These are phyloP conservation scores for Rhinogobius similis DNA, from an alignment of 2,113 vertebrate genomes.

Conservation along the genomic window DNA sequence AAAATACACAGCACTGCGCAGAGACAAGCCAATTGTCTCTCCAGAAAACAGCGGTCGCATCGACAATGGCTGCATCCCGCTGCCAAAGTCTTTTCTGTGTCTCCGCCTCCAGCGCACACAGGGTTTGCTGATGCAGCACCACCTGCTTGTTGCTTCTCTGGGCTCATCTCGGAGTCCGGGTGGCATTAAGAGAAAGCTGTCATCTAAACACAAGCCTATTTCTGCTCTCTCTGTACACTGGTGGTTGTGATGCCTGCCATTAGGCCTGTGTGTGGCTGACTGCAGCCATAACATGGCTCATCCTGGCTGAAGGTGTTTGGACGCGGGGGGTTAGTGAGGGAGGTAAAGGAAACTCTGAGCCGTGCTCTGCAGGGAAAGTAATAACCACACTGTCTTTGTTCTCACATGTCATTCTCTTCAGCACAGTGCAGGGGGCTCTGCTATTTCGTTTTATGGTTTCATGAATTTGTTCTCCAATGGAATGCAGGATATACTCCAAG, in stretches of 20 bases:
- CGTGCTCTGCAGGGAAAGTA: conserved; percentile 30
- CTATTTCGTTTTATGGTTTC: conserved; percentile 19
- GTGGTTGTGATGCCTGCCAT: conserved; percentile 40
- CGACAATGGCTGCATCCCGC: conserved; percentile 26
- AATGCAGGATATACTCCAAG: not conserved
- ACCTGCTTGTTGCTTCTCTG: conserved; percentile 2
- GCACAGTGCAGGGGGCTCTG: not conserved
- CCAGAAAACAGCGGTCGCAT: conserved; percentile 31
- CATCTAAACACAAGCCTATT: conserved; percentile 55
- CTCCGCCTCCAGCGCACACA: conserved; percentile 11
- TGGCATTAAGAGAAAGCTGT: conserved; percentile 35
- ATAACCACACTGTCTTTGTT: conserved; percentile 11
- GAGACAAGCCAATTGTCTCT: conserved; percentile 18
- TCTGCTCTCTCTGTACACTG: conserved; percentile 26
- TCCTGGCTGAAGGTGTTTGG: conserved; percentile 25
- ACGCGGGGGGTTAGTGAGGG: conserved; percentile 29
- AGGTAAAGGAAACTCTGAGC: conserved; percentile 49
- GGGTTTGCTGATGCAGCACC: conserved; percentile 18
- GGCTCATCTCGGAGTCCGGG: conserved; percentile 11
- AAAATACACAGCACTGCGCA: conserved; percentile 35
- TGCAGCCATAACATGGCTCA: conserved; percentile 60
- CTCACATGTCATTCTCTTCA: conserved; percentile 18
- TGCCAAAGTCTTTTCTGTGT: conserved; percentile 28
- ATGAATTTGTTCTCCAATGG: not conserved
- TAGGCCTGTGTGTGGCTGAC: conserved; percentile 39